Base-by-base conservation (phyloP, 1,140 invertebrate genomes). In the Drosophila saltans region DNA sequence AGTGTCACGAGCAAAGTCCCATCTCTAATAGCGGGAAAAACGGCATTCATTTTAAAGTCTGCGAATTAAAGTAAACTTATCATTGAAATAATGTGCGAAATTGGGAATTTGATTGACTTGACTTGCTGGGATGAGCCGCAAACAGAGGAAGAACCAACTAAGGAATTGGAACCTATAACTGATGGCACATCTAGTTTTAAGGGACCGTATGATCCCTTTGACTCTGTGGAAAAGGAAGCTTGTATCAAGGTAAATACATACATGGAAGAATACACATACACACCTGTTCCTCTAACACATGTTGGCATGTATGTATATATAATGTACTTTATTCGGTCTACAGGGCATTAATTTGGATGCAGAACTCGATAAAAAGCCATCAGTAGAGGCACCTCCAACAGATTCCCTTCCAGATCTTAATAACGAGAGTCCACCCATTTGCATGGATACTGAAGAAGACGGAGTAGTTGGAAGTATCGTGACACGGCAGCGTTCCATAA, bases 121-220 rank as follows among this genome's bases (percentile, higher is more conserved):
- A 67, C 73, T 2, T 68, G 71, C 8, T 80, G 66, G 28, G 66
- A 89, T 52, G 83, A 80, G 63, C 62, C 72, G 6, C 16, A 45
- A 8, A 60, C 62, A 41, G 76, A 89, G 11, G 58, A 80, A 26
- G 10, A 43, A 16, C 26, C 41, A 26, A 11, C 43, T 36, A 67
- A 71, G 10, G 67, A 86, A 28, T 4, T 33, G 2, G 78, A 75
- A 10, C 21, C 57, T 5, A 9, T 40, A 28, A 39, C 67, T 4
- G 52, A 55, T 3, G 59, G 16, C 57, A 45, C 83, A 0, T 64
- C 56, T 2, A 48, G 41, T 40, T 89, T 83, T n/a, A 74, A 83
- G 48, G 84, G 73, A 8, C 84, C 83, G 11, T 88, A 82, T 56
- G 90, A 91, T 80, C 90, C 90, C 33, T 91, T 91, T 36, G 90